phyloP scores from a whole-genome alignment of 2,113 vertebrate genomes.

The Pseudorasbora parva region DNA sequence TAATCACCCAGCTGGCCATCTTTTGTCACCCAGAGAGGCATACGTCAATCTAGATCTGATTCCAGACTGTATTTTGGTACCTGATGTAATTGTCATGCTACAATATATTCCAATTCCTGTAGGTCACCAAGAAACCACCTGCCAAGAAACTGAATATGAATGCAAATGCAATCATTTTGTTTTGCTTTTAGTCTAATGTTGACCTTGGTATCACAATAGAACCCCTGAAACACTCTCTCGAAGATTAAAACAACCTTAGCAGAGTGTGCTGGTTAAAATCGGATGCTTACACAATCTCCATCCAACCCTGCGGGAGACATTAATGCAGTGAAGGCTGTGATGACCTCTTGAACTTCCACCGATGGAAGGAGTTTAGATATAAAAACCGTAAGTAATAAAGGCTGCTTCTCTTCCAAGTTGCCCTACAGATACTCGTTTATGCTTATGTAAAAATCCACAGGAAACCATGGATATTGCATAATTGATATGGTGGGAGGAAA shows the following conservation, averaged over 20 bases:
- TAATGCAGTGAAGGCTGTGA: background rate
- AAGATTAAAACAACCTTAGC: background rate
- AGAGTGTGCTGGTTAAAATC: background rate
- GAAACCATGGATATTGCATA: slow-evolving; percentile 32
- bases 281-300: slow-evolving; percentile 4
- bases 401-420: slow-evolving; percentile 1
- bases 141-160: background rate
- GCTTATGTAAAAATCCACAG: slow-evolving; percentile 7
- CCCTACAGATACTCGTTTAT: background rate
- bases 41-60: background rate
- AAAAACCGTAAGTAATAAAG: slow-evolving; percentile 19
- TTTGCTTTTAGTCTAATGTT: background rate
- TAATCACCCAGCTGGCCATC: background rate
- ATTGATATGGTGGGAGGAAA: slow-evolving; percentile 33
- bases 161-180: slow-evolving; percentile 11
- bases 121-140: slow-evolving; percentile 1
- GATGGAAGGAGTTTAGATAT: background rate
- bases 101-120: background rate
- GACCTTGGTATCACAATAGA: slow-evolving; percentile 6
- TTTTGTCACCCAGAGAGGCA: slow-evolving; percentile 8
- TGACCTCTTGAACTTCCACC: slow-evolving; percentile 18
- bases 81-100: background rate
- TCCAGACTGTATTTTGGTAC: background rate
- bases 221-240: background rate
- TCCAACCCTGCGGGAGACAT: slow-evolving; percentile 10